Conservation (phyloP, 2,113 vertebrate genomes). For the Gallinago jamesoni region DNA sequence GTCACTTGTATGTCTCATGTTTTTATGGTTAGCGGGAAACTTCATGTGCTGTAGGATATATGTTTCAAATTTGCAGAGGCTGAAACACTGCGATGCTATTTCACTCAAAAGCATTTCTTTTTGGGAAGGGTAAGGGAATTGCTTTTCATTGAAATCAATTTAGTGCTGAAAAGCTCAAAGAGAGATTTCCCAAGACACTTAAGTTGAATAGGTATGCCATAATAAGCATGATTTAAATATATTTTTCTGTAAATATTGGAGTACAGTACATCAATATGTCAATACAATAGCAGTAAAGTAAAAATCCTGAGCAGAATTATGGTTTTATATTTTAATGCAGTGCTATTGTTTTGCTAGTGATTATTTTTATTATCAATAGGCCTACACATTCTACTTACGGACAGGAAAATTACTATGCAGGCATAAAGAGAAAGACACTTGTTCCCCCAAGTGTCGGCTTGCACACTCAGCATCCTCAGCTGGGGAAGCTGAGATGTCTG, state of each 20-base stretch:
- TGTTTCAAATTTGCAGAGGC: conserved; percentile 29
- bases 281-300: neutral
- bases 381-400: neutral
- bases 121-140: conserved; percentile 24
- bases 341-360: neutral
- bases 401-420: neutral
- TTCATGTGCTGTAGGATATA: neutral
- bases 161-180: neutral
- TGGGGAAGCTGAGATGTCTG: neutral
- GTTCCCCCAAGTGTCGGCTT: neutral
- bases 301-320: neutral
- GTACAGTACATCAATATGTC: neutral
- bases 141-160: conserved; percentile 30
- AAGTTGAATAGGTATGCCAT: neutral
- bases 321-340: neutral
- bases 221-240: conserved; percentile 30
- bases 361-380: neutral
- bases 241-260: neutral
- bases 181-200: conserved; percentile 16
- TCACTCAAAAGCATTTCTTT: conserved; percentile 28
- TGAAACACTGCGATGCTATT: conserved; percentile 16
- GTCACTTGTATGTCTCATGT: neutral
- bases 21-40: neutral
- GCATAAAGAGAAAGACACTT: neutral
- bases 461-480: neutral